Conservation (phyloP, 2,113 vertebrate species). For the Polypterus senegalus region DNA sequence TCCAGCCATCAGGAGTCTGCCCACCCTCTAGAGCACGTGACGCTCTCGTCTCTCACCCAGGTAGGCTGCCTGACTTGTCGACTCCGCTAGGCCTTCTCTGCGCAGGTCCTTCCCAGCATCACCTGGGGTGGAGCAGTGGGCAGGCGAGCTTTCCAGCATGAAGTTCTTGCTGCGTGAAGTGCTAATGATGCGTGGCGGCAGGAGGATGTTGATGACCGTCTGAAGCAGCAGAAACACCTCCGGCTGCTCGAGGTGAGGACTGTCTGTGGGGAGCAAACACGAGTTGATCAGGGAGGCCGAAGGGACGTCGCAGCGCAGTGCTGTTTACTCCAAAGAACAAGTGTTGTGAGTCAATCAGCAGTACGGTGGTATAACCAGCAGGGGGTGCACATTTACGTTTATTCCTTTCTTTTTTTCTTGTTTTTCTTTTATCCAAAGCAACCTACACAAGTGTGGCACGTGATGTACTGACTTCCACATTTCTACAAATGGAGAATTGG, state of each 20-base stretch:
- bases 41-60: conserved; percentile 55
- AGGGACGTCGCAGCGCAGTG: too few species aligned
- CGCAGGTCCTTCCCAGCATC: conserved; percentile 84
- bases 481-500: too few species aligned
- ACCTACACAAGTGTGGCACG: too few species aligned
- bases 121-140: conserved; percentile 90
- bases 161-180: conserved; percentile 97
- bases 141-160: conserved; percentile 89
- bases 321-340: too few species aligned
- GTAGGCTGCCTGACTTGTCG: conserved; percentile 94
- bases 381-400: too few species aligned
- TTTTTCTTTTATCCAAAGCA: too few species aligned
- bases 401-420: too few species aligned
- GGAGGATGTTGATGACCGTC: conserved; percentile 90
- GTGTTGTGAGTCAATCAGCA: too few species aligned
- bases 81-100: conserved; percentile 83
- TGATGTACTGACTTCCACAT: too few species aligned
- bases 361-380: too few species aligned
- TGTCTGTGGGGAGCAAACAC: conserved; percentile 48
- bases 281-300: too few species aligned
- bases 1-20: too few species aligned
- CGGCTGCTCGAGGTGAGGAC: conserved; percentile 84
- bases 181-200: conserved; percentile 91
- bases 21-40: neutral
- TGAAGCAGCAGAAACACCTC: conserved; percentile 90